Percentiles rank a stretch among this genome's conserved stretches.
Evolutionary conservation across 1,140 invertebrate genomes (phyloP).

Genomic region (Polypedilum vanderplanki): DNA sequence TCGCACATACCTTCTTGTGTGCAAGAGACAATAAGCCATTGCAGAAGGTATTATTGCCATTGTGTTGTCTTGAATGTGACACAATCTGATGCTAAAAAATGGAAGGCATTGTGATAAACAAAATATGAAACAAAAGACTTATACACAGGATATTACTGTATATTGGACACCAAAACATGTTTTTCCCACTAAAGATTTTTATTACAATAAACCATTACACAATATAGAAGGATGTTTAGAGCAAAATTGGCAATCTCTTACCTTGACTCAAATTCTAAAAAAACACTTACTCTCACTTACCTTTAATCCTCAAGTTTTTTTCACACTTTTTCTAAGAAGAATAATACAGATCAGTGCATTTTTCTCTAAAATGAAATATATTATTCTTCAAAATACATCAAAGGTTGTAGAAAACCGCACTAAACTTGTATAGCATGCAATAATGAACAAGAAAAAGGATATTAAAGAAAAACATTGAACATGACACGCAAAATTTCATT

Average conservation of each 20-base stretch:
- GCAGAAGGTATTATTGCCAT: too few relatives aligned
- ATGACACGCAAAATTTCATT: conserved; percentile 26
- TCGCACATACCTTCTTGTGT: too few relatives aligned
- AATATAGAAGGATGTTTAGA: background rate
- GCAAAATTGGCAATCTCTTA: conserved; percentile 6
- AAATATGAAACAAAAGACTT: too few relatives aligned
- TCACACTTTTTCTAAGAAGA: conserved; percentile 3
- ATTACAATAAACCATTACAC: background rate
- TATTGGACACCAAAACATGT: too few relatives aligned
- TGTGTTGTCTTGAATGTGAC: too few relatives aligned
- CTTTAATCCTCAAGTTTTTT: background rate
- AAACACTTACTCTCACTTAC: background rate
- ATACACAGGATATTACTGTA: too few relatives aligned
- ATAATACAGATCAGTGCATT: background rate
- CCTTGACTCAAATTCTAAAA: background rate
- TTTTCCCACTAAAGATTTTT: too few relatives aligned
- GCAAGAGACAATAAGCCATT: too few relatives aligned
- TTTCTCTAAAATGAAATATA: background rate
- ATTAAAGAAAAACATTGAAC: conserved; percentile 22
- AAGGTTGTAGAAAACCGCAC: background rate
- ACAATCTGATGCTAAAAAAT: too few relatives aligned
- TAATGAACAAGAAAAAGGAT: background rate
- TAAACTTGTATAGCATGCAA: background rate
- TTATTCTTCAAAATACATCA: background rate
- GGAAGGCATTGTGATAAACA: too few relatives aligned